These are phyloP conservation scores for Xiphias gladius DNA, from an alignment of 2,113 vertebrate genomes.

Conservation along the genomic window DNA sequence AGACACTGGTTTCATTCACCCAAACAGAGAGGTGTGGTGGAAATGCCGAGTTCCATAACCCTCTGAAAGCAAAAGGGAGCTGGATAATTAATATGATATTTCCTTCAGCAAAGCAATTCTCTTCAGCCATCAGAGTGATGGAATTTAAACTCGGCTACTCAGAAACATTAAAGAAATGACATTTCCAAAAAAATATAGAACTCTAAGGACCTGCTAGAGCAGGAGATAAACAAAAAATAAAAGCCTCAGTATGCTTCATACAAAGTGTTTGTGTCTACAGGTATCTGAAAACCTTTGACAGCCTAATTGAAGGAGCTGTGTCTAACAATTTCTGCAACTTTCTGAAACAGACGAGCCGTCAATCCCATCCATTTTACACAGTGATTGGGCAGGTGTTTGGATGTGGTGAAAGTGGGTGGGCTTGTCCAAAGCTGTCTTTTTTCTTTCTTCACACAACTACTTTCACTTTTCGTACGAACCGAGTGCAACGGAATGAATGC, in stretches of 20 bases:
- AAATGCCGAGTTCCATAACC: conserved; percentile 5
- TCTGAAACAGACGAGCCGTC: not conserved
- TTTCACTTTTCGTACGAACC: not conserved
- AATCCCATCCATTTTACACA: not conserved
- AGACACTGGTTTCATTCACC: not conserved
- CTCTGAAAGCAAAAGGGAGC: not conserved
- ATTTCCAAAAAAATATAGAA: not conserved
- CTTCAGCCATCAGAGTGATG: not conserved
- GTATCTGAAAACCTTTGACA: not conserved
- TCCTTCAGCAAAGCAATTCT: not conserved
- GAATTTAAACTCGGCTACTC: not conserved
- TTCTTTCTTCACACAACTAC: not conserved
- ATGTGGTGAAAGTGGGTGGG: not conserved
- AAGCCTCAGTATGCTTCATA: conserved; percentile 3
- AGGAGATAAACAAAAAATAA: not conserved
- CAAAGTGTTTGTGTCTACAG: not conserved
- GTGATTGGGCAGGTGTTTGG: not conserved
- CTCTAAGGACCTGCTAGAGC: conserved; percentile 21
- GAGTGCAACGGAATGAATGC: not conserved
- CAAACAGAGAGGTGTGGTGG: not conserved
- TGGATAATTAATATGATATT: not conserved
- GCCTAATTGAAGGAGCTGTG: not conserved
- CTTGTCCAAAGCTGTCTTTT: not conserved
- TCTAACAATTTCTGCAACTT: not conserved
- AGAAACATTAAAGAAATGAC: not conserved